phyloP scores from a whole-genome alignment of 2,113 vertebrate genomes.

The Falcunculus frontatus region DNA sequence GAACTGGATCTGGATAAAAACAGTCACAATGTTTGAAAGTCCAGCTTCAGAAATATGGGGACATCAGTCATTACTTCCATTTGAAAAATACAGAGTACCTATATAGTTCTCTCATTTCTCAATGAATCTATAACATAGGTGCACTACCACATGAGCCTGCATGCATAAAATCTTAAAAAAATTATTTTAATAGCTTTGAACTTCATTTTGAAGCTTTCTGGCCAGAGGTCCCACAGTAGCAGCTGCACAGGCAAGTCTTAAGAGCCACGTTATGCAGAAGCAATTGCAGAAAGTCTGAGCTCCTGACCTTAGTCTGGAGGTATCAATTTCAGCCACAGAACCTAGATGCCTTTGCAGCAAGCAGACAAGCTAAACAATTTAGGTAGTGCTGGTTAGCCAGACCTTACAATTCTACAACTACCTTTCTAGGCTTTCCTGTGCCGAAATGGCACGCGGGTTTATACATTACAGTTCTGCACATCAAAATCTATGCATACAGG shows the following conservation, averaged over 20 bases:
- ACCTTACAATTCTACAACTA: not conserved
- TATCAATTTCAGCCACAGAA: not conserved
- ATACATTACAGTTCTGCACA: not conserved
- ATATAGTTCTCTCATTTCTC: not conserved
- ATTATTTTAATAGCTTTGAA: not conserved
- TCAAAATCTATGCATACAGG: not conserved
- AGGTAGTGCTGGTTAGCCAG: not conserved
- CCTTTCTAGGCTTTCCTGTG: not conserved
- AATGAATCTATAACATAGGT: not conserved
- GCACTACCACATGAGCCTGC: not conserved
- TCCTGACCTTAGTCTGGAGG: not conserved
- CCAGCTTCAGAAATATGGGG: not conserved
- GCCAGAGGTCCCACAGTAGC: not conserved
- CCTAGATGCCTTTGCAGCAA: not conserved
- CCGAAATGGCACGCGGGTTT: not conserved
- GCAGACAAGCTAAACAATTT: not conserved
- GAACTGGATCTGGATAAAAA: not conserved
- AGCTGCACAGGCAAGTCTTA: not conserved
- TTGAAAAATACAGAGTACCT: not conserved
- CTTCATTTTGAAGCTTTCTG: not conserved
- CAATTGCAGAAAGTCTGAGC: not conserved
- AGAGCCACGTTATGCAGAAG: fast-evolving
- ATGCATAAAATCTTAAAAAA: not conserved
- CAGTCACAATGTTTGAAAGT: not conserved
- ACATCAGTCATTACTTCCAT: not conserved